Percentiles rank a stretch among this genome's conserved stretches.
These are phyloP conservation scores for Lipophrys pholis DNA, from an alignment of 2,113 vertebrate species.

Conservation along the genomic window DNA sequence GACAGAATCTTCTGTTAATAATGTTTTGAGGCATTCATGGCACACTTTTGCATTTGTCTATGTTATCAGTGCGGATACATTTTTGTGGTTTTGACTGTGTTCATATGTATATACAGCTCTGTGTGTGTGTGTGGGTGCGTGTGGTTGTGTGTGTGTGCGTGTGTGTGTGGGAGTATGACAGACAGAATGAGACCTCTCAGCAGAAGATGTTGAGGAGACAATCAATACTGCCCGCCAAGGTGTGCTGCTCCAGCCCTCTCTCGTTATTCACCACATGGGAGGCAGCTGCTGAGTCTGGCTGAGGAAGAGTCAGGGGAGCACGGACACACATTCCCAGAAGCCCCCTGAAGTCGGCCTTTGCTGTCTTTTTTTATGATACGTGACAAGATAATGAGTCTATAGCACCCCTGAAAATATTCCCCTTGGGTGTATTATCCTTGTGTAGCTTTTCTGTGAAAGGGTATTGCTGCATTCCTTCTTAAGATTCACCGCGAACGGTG, in stretches of 20 bases:
- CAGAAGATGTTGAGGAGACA: constrained; percentile 68
- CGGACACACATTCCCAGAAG: constrained; percentile 37
- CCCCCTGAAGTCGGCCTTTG: constrained; percentile 44
- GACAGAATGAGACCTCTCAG: constrained; percentile 78
- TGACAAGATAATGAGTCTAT: constrained; percentile 77
- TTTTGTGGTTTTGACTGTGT: too few relatives aligned
- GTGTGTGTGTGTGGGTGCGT: constrained; percentile 33
- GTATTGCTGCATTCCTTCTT: constrained; percentile 34
- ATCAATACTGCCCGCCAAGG: constrained; percentile 77
- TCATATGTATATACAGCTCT: constrained; percentile 12
- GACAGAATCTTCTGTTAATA: constrained; percentile 57
- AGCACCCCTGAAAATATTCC: constrained; percentile 60
- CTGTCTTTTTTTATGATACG: constrained; percentile 66
- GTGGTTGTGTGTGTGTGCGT: constrained; percentile 21
- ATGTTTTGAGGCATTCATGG: constrained; percentile 62
- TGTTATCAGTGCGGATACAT: constrained; percentile 31
- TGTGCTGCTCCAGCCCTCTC: constrained; percentile 60
- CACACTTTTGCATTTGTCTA: constrained; percentile 58
- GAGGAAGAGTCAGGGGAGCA: constrained; percentile 59
- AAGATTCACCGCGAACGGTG: constrained; percentile 33
- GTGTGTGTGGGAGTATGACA: constrained; percentile 74
- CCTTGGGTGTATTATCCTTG: constrained; percentile 50
- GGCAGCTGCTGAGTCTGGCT: constrained; percentile 38
- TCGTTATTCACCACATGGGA: constrained; percentile 65
- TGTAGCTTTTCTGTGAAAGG: constrained; percentile 38